Conservation (phyloP, 2,888 invertebrate species). For the Aspidiotus rigidus region DNA sequence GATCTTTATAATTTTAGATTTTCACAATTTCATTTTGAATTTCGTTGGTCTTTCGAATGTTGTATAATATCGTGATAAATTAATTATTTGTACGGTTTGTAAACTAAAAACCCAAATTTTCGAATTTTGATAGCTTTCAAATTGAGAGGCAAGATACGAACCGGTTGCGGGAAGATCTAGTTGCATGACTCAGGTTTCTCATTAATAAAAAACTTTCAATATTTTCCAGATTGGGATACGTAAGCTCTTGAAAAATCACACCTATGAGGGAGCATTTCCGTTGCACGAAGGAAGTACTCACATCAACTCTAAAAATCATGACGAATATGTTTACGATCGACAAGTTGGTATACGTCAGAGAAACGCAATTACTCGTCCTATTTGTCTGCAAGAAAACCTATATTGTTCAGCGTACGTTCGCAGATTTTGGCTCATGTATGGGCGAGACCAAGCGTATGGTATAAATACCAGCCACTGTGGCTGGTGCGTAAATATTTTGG, state of each 20-base stretch:
- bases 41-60: too few relatives aligned
- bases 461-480: constrained; percentile 85
- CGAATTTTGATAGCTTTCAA: too few relatives aligned
- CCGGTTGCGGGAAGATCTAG: too few relatives aligned
- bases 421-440: constrained; percentile 82
- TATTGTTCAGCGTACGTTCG: too few relatives aligned
- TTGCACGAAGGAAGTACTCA: constrained; percentile 79
- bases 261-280: constrained; percentile 75
- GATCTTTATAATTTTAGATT: too few relatives aligned
- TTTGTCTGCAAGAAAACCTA: too few relatives aligned
- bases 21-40: too few relatives aligned
- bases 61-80: too few relatives aligned
- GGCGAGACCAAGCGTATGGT: constrained; percentile 83
- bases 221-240: constrained; percentile 64
- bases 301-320: constrained; percentile 49
- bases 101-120: too few relatives aligned
- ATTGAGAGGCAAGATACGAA: too few relatives aligned
- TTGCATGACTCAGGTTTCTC: too few relatives aligned
- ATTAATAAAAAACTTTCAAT: constrained; percentile 19
- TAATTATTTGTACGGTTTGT: too few relatives aligned
- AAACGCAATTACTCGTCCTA: not conserved
- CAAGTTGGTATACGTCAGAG: constrained; percentile 45
- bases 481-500: constrained; percentile 81
- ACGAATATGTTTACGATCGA: constrained; percentile 63
- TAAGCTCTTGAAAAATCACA: constrained; percentile 69